Percentiles rank a stretch among this genome's conserved stretches.
These are phyloP conservation scores for Nothocercus julius DNA, from an alignment of 2,113 vertebrate species.

Conservation along the genomic window DNA sequence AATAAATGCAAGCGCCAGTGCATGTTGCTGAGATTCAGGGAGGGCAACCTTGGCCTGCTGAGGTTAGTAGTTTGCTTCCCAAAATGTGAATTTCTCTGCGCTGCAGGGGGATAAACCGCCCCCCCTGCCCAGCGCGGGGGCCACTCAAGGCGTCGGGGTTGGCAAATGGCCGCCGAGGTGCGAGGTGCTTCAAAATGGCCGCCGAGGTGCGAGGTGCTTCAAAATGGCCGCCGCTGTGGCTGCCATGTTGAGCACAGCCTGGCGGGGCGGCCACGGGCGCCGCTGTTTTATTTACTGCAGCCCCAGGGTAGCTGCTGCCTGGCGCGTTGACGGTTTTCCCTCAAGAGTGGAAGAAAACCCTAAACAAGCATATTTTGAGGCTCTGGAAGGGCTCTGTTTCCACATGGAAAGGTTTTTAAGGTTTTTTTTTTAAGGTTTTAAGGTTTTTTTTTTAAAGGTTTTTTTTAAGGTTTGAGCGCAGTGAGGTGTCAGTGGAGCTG, in stretches of 20 bases:
- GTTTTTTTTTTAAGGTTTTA: no score
- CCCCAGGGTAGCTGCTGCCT: background rate
- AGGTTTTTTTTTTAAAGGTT: no score
- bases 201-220: rapidly evolving
- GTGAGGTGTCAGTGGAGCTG: background rate
- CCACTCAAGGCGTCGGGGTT: no score
- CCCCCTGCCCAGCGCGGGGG: no score
- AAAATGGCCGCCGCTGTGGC: background rate
- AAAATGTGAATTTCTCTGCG: background rate
- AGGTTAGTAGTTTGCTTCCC: background rate
- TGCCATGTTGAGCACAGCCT: background rate
- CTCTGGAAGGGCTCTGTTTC: background rate
- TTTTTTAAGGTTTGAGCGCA: background rate
- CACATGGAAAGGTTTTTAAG: no score
- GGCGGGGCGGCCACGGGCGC: background rate
- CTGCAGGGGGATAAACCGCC: background rate
- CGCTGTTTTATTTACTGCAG: background rate
- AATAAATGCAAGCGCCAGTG: background rate
- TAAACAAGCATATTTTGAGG: no score
- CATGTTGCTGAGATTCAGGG: background rate
- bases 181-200: background rate
- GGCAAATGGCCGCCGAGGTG: rapidly evolving
- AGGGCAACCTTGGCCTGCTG: background rate
- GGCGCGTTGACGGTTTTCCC: background rate
- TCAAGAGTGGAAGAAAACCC: no score